Conservation (phyloP, 2,797 vertebrate genomes). For the Anas georgica region DNA sequence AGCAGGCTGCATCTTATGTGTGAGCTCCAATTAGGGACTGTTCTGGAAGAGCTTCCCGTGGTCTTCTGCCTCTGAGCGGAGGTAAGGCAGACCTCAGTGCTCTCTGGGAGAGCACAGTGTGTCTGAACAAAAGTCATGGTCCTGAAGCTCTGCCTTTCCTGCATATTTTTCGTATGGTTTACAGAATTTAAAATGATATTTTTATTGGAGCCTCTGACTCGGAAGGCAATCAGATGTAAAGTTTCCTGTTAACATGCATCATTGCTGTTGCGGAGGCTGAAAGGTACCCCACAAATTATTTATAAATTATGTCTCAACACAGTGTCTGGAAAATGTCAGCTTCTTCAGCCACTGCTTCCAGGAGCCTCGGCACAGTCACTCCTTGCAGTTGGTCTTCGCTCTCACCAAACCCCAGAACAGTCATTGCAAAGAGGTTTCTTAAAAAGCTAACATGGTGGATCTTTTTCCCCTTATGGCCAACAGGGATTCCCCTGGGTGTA, state of each 20-base stretch:
- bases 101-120: neutral
- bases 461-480: neutral
- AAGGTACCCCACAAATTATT: fast-evolving
- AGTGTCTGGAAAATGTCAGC: neutral
- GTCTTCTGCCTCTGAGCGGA: neutral
- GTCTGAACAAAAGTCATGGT: neutral
- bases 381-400: neutral
- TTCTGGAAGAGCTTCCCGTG: neutral
- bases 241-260: fast-evolving
- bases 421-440: neutral
- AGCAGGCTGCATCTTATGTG: neutral
- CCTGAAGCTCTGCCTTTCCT: neutral
- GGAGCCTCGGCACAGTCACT: neutral
- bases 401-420: neutral
- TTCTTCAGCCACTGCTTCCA: neutral
- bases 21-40: neutral
- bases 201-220: neutral
- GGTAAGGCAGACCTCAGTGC: neutral
- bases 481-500: neutral
- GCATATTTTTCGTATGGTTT: fast-evolving
- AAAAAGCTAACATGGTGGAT: neutral
- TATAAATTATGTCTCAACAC: neutral
- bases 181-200: neutral
- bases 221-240: neutral
- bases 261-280: neutral